A percentile compares a stretch with the other conserved stretches of the same genome.
Evolutionary conservation across 2,888 invertebrate genomes (phyloP).

Genomic region (Isoperla grammatica): DNA sequence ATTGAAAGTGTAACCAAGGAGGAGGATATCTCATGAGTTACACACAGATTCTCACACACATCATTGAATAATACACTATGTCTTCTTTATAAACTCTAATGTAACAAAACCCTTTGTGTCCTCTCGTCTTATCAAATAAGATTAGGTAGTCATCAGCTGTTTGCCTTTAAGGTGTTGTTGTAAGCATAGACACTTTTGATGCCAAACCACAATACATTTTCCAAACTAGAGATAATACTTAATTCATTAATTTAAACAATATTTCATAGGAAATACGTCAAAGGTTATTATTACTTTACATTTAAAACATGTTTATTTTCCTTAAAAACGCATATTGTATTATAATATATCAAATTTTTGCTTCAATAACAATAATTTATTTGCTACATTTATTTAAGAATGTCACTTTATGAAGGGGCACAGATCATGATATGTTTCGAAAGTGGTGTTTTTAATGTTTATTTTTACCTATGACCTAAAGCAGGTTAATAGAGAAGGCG

Average conservation of each 20-base stretch:
- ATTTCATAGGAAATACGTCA: slow-evolving; percentile 28
- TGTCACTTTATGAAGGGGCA: slow-evolving; percentile 64
- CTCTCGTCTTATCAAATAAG: no score
- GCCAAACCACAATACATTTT: slow-evolving; percentile 15
- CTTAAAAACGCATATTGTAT: slow-evolving; percentile 45
- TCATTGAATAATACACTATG: no score
- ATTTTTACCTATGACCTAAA: slow-evolving; percentile 46
- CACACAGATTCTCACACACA: slow-evolving; percentile 22
- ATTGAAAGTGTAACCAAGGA: no score
- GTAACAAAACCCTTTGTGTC: no score
- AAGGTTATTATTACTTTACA: slow-evolving; percentile 26
- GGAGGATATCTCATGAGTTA: slow-evolving; percentile 1
- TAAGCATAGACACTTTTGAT: no score
- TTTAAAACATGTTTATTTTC: slow-evolving; percentile 25
- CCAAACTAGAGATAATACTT: slow-evolving; percentile 20
- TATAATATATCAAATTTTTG: slow-evolving; percentile 47
- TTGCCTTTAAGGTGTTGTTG: no score
- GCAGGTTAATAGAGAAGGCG: slow-evolving; percentile 45
- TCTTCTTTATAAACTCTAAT: no score
- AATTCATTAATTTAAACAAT: slow-evolving; percentile 25
- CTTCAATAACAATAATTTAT: slow-evolving; percentile 34
- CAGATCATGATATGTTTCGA: slow-evolving; percentile 72
- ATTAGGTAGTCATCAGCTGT: no score
- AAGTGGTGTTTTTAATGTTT: slow-evolving; percentile 50
- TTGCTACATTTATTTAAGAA: slow-evolving; percentile 46